Percentiles rank a stretch among this genome's conserved stretches.
phyloP scores from a whole-genome alignment of 1,140 invertebrate species.

The Cydia pomonella region DNA sequence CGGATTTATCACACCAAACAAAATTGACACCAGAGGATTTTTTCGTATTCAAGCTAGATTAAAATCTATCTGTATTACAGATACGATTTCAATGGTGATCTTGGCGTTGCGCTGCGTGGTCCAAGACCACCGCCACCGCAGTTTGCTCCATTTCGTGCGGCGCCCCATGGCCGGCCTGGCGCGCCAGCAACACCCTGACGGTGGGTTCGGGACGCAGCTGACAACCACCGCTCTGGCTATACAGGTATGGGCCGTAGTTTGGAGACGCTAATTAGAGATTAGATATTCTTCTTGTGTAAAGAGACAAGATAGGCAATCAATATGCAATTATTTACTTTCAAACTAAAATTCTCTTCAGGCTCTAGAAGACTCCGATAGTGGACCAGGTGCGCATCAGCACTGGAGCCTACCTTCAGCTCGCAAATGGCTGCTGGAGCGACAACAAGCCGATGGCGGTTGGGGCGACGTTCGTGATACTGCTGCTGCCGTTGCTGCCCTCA shows the following conservation, averaged over 20 bases:
- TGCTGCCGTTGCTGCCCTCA: constrained; percentile 87
- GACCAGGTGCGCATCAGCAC: constrained; percentile 81
- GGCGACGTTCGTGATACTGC: constrained; percentile 87
- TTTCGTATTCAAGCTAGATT: background rate
- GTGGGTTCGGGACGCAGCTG: constrained; percentile 89
- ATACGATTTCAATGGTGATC: constrained; percentile 92
- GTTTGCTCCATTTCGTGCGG: constrained; percentile 88
- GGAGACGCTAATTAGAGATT: no score
- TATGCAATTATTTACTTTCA: background rate
- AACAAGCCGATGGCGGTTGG: constrained; percentile 89
- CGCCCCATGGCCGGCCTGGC: constrained; percentile 88
- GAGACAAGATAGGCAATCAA: no score
- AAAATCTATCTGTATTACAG: constrained; percentile 62
- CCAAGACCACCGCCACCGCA: constrained; percentile 90
- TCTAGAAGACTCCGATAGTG: constrained; percentile 85
- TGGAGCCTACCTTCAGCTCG: constrained; percentile 90
- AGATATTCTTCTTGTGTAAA: no score
- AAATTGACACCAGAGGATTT: background rate
- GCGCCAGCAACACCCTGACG: constrained; percentile 88
- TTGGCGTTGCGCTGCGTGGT: constrained; percentile 91
- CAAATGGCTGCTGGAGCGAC: constrained; percentile 86
- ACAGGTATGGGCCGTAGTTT: constrained; percentile 76
- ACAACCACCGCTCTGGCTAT: constrained; percentile 90
- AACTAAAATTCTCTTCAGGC: constrained; percentile 78
- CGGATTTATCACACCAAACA: no score